A percentile compares a stretch with the other conserved stretches of the same genome.
These are phyloP conservation scores for Sphecodes monilicornis DNA, from an alignment of 2,888 invertebrate genomes.

Conservation along the genomic window DNA sequence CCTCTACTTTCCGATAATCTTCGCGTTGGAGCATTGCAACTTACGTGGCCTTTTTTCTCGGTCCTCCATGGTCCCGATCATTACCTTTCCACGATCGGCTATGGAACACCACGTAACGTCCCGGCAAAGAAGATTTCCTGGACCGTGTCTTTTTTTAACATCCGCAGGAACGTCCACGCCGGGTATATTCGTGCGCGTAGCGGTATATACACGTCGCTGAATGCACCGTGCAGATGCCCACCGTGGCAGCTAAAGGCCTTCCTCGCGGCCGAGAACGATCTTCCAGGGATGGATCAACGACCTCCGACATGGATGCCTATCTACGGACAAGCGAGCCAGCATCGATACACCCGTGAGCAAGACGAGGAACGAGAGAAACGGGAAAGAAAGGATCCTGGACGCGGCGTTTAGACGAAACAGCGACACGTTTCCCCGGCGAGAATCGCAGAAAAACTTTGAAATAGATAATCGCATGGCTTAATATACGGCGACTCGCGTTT, in stretches of 20 bases:
- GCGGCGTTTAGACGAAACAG: constrained; percentile 42
- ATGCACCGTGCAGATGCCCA: constrained; percentile 70
- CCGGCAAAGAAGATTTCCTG: constrained; percentile 61
- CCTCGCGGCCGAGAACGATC: constrained; percentile 74
- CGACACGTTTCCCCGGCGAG: constrained; percentile 31
- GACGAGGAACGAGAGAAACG: background rate
- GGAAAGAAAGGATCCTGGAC: constrained; percentile 41
- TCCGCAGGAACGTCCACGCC: constrained; percentile 62
- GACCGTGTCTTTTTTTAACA: constrained; percentile 55
- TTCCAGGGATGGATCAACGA: constrained; percentile 80
- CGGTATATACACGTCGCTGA: constrained; percentile 72
- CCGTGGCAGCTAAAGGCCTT: constrained; percentile 70
- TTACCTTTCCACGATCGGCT: constrained; percentile 37
- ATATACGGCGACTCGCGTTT: constrained; percentile 22
- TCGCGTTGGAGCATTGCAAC: background rate
- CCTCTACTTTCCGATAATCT: background rate
- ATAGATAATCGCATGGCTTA: constrained; percentile 38
- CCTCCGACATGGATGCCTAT: constrained; percentile 77
- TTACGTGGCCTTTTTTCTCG: background rate
- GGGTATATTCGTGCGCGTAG: constrained; percentile 68
- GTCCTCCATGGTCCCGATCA: constrained; percentile 24
- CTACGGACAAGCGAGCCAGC: constrained; percentile 69
- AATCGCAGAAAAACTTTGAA: constrained; percentile 16
- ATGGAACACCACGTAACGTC: constrained; percentile 49
- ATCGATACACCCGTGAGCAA: constrained; percentile 57